A percentile compares a stretch with the other conserved stretches of the same genome.
These are phyloP conservation scores for Apostichopus japonicus DNA, from an alignment of 35 echinoderm and acorn worm genomes.

Conservation along the genomic window DNA sequence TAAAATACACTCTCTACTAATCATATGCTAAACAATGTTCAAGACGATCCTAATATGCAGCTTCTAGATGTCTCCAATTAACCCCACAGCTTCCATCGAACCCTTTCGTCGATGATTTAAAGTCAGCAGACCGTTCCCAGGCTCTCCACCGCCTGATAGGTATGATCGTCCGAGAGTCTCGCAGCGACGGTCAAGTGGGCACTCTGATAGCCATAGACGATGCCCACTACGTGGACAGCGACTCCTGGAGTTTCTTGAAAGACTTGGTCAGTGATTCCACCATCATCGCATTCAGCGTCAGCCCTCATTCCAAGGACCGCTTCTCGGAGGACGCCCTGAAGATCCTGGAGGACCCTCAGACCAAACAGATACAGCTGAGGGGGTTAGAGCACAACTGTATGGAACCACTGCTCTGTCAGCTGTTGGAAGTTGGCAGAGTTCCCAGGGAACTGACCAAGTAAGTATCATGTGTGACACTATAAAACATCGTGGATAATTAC, in stretches of 20 bases:
- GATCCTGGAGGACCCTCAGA: slow-evolving; percentile 50
- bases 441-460: slow-evolving; percentile 91
- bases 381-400: slow-evolving; percentile 78
- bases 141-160: slow-evolving; percentile 70
- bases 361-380: slow-evolving; percentile 69
- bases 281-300: slow-evolving; percentile 63
- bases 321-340: slow-evolving; percentile 50
- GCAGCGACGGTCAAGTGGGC: slow-evolving; percentile 33
- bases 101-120: slow-evolving; percentile 56
- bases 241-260: slow-evolving; percentile 85
- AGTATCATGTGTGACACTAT: slow-evolving; percentile 15
- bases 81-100: slow-evolving; percentile 38
- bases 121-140: slow-evolving; percentile 42
- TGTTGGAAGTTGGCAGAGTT: slow-evolving; percentile 78
- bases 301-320: neutral
- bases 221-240: slow-evolving; percentile 90
- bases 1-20: no score
- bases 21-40: no score
- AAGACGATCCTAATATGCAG: no score
- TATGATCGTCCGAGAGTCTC: slow-evolving; percentile 65
- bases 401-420: slow-evolving; percentile 88
- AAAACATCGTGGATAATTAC: no score
- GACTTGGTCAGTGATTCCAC: slow-evolving; percentile 71
- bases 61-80: neutral
- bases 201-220: slow-evolving; percentile 92